These are phyloP conservation scores for Plebejus argus DNA, from an alignment of 2,888 invertebrate species.

Conservation along the genomic window DNA sequence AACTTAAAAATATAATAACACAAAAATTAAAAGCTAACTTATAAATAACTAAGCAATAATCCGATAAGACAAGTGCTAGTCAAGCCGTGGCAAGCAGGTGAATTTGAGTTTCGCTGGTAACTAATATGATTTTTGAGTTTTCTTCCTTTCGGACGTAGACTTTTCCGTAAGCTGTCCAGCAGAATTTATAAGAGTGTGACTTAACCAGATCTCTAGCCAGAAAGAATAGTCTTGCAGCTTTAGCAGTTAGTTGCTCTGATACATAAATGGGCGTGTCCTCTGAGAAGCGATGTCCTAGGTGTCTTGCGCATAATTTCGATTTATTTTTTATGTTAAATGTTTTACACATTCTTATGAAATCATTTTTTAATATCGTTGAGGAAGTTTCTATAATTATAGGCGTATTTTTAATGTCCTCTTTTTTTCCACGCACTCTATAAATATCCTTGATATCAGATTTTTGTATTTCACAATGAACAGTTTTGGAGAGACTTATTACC, in stretches of 20 bases:
- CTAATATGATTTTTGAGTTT: slow-evolving; percentile 35
- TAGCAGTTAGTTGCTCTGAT: slow-evolving; percentile 19
- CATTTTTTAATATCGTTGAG: slow-evolving; percentile 39
- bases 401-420: slow-evolving; percentile 31
- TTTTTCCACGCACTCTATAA: slow-evolving; percentile 37
- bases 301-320: slow-evolving; percentile 37
- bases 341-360: slow-evolving; percentile 39
- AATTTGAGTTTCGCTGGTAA: slow-evolving; percentile 35
- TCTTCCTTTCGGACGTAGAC: slow-evolving; percentile 36
- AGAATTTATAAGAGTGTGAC: slow-evolving; percentile 32
- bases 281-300: slow-evolving; percentile 32
- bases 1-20: background rate
- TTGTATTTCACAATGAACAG: slow-evolving; percentile 33
- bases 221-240: background rate
- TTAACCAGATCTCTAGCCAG: slow-evolving; percentile 20
- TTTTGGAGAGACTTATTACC: slow-evolving; percentile 34
- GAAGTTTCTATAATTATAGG: slow-evolving; percentile 41
- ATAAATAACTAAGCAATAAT: background rate
- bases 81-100: slow-evolving; percentile 23
- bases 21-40: background rate
- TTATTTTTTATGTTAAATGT: slow-evolving; percentile 37
- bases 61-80: background rate
- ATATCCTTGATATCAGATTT: slow-evolving; percentile 39
- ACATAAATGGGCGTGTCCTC: slow-evolving; percentile 38
- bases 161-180: slow-evolving; percentile 38